phyloP scores from a whole-genome alignment of 2,113 vertebrate genomes.

The Otocyon megalotis region DNA sequence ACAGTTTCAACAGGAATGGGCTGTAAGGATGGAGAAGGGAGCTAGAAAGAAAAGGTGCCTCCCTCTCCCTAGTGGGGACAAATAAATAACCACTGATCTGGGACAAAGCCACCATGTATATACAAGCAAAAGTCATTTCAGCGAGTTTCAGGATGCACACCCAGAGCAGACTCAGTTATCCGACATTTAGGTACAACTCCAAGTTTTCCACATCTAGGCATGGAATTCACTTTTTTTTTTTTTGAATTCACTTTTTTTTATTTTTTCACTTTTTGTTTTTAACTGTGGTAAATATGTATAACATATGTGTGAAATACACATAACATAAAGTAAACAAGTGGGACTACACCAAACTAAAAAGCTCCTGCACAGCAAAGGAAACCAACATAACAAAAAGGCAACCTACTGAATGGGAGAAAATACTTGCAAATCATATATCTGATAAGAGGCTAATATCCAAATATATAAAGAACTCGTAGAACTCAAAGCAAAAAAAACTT shows the following conservation, averaged over 20 bases:
- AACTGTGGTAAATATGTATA: neutral
- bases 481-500: neutral
- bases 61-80: neutral
- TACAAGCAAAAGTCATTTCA: too few relatives aligned
- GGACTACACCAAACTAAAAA: neutral
- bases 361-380: neutral
- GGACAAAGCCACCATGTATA: neutral
- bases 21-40: neutral
- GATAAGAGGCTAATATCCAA: neutral
- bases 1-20: neutral
- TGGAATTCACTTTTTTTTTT: neutral
- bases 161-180: neutral
- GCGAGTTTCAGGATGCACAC: neutral
- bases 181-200: neutral
- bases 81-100: rapidly evolving
- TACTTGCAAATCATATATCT: neutral
- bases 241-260: neutral
- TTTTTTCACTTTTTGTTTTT: neutral
- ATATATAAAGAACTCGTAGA: neutral
- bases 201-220: neutral
- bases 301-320: neutral
- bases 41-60: neutral
- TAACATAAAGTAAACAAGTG: neutral
- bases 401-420: neutral
- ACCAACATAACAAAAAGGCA: neutral